Base-by-base conservation (phyloP, 2,797 vertebrate genomes). In the Acanthopagrus latus region DNA sequence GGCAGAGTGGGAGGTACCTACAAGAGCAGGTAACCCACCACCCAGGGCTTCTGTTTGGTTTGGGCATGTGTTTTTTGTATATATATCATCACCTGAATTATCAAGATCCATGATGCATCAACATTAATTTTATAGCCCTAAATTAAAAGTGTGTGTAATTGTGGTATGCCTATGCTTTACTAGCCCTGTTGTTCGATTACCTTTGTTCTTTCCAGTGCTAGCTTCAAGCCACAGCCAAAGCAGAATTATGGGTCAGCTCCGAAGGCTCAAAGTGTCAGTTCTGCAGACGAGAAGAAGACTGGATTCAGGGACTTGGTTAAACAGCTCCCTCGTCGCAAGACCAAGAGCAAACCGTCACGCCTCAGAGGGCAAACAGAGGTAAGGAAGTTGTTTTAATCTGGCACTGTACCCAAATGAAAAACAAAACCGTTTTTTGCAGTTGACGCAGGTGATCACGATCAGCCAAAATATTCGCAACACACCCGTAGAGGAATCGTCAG, bases 1-100 rank as follows among this genome's bases (percentile, higher is more conserved):
- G 96, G 96, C 11, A 86, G 90, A 16, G 89, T 97, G 0, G 96
- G 96, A 20, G 95, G 96, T 1, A 77, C 71, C 12, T 96, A 96
- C 80, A 94, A 91, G 71, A 95, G 78, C 91, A 94, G 95, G 97
- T 97, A 90, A 23, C 13, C 4, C 25, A 14, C 12, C 16, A 0
- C 5, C 43, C 25, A 51, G 8, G 64, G 16, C 29, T 62, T 10
- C 8, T 47, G 33, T 51, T 52, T 20, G 48, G 33, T 51, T 52
- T 20, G 48, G 18, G 10, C 17, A 52, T 33, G 33, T 21, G 13
- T 67, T 43, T 48, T 43, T 10, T 60, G 29, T 9, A 21, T 51
- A 3, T 33, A 33, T 33, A 33, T 33, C 29, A 33, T 33, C 29
- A 33, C 6, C 29, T 33, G 29, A 1, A 33, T 33, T 33, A 7